Conservation (phyloP, 2,113 vertebrate genomes). For the Egretta garzetta region DNA sequence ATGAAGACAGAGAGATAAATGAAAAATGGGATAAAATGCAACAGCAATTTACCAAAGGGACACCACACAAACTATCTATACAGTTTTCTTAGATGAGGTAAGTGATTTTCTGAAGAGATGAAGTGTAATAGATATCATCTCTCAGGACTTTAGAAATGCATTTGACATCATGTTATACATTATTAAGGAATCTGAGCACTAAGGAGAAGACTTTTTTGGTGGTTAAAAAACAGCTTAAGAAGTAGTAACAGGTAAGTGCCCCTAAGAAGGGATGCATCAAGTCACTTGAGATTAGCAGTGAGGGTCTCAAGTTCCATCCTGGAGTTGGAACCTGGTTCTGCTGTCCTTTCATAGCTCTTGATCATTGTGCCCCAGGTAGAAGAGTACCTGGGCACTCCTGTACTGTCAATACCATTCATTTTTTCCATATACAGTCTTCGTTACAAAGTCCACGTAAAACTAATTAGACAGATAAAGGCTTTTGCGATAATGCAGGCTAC, state of each 20-base stretch:
- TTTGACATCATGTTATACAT: background rate
- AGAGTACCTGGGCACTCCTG: background rate
- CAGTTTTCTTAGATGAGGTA: background rate
- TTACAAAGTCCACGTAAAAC: slow-evolving; percentile 29
- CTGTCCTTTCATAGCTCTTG: background rate
- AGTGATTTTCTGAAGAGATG: background rate
- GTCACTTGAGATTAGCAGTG: background rate
- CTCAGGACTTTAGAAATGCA: background rate
- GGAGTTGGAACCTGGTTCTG: background rate
- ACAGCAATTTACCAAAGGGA: background rate
- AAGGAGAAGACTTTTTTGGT: background rate
- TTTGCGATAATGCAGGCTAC: background rate
- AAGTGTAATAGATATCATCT: background rate
- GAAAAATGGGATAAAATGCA: slow-evolving; percentile 1
- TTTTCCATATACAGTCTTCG: background rate
- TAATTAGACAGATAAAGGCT: slow-evolving; percentile 43
- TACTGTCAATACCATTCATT: background rate
- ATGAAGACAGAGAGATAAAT: background rate
- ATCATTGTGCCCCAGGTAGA: background rate
- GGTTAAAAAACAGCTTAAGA: background rate
- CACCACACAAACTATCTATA: background rate
- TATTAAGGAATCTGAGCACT: background rate
- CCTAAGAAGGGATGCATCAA: background rate
- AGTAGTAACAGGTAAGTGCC: background rate
- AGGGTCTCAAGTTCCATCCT: background rate